phyloP scores from a whole-genome alignment of 2,888 invertebrate genomes.

The Yponomeuta evonymella region DNA sequence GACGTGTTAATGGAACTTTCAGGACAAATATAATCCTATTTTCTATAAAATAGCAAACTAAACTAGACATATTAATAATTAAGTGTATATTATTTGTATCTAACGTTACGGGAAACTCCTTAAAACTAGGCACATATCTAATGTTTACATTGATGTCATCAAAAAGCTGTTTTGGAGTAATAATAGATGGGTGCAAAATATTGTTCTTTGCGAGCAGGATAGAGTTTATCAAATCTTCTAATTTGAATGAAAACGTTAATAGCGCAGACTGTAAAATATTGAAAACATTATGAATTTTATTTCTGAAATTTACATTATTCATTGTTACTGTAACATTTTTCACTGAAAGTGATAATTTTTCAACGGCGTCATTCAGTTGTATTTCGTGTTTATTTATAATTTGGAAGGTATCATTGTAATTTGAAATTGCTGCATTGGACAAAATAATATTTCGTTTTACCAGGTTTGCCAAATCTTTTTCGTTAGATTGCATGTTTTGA shows the following conservation, averaged over 20 bases:
- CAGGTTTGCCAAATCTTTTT: no score
- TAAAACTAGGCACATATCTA: background rate
- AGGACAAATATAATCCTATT: background rate
- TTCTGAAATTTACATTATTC: slow-evolving; percentile 13
- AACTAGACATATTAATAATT: no score
- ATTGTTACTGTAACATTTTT: slow-evolving; percentile 20
- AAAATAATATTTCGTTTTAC: no score
- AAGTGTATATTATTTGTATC: no score
- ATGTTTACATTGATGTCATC: slow-evolving; percentile 15
- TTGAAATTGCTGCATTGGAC: no score
- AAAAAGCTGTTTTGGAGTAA: slow-evolving; percentile 25
- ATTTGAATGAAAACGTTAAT: slow-evolving; percentile 23
- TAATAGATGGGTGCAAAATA: slow-evolving; percentile 26
- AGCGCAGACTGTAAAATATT: slow-evolving; percentile 21
- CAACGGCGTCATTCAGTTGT: slow-evolving; percentile 4
- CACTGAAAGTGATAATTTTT: slow-evolving; percentile 15
- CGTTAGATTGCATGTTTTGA: no score
- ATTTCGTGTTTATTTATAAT: slow-evolving; percentile 7
- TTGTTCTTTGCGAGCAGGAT: slow-evolving; percentile 25
- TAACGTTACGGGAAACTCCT: no score
- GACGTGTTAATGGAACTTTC: no score
- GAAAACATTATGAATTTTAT: slow-evolving; percentile 19
- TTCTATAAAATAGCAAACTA: no score
- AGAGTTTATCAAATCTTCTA: slow-evolving; percentile 21
- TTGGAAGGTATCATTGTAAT: no score